Evolutionary conservation across 2,113 vertebrate genomes (phyloP).

Genomic region (Lucifuga dentata): DNA sequence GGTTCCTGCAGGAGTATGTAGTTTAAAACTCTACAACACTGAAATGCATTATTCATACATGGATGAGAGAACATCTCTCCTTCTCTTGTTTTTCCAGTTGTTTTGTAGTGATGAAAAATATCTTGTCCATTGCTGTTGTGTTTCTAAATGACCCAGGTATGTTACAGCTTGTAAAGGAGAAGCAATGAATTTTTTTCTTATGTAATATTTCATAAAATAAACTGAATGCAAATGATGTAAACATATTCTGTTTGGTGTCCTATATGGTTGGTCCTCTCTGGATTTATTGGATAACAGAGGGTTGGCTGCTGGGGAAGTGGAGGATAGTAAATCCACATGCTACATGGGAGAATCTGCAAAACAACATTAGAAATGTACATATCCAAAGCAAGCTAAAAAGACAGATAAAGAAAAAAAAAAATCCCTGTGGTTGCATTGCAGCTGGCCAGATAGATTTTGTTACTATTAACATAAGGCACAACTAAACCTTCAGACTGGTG

Average conservation of each 20-base stretch:
- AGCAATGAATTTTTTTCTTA: constrained; percentile 36
- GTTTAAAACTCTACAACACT: background rate
- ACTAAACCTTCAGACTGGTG: background rate
- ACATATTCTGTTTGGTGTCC: constrained; percentile 15
- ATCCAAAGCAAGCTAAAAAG: constrained; percentile 7
- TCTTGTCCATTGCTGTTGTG: constrained; percentile 1
- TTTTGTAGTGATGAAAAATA: constrained; percentile 21
- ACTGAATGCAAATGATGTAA: constrained; percentile 22
- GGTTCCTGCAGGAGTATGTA: background rate
- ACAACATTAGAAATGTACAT: background rate
- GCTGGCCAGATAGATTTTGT: constrained; percentile 2
- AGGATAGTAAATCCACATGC: background rate
- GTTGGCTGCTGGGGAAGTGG: background rate
- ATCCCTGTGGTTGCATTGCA: background rate
- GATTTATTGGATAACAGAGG: constrained; percentile 8
- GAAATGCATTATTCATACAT: constrained; percentile 48
- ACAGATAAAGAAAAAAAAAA: background rate
- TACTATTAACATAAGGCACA: constrained; percentile 2
- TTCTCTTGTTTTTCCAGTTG: constrained; percentile 30
- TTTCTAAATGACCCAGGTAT: constrained; percentile 23
- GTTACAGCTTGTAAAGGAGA: constrained; percentile 16
- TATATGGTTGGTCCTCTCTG: background rate
- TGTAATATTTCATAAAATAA: constrained; percentile 50
- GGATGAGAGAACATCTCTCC: constrained; percentile 20
- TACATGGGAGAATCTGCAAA: background rate